Evolutionary conservation across 2,888 invertebrate species (phyloP).

Genomic region (Listrodromus nycthemerus): DNA sequence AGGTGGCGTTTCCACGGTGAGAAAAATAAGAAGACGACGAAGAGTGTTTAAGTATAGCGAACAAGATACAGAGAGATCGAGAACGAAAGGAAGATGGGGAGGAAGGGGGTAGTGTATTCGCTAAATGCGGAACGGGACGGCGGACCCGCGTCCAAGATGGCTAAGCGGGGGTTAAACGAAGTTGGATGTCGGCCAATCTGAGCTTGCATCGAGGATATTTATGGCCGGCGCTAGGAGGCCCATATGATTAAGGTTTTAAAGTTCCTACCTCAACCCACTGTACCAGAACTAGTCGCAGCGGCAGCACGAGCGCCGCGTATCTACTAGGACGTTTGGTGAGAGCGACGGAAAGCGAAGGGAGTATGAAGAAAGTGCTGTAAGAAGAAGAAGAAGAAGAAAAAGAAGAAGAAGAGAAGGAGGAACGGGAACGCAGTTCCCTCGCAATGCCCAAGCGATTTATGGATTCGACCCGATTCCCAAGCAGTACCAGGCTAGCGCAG

Average conservation of each 20-base stretch:
- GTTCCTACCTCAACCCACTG: slow-evolving; percentile 68
- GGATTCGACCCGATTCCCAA: slow-evolving; percentile 68
- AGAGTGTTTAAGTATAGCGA: slow-evolving; percentile 1
- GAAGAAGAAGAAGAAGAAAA: slow-evolving; percentile 41
- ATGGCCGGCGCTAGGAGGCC: slow-evolving; percentile 77
- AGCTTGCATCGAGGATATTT: slow-evolving; percentile 77
- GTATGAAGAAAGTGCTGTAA: slow-evolving; percentile 27
- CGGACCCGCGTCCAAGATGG: slow-evolving; percentile 68
- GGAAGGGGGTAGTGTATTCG: slow-evolving; percentile 43
- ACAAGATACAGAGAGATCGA: slow-evolving; percentile 38
- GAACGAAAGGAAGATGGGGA: slow-evolving; percentile 17
- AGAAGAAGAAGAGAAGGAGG: slow-evolving; percentile 35
- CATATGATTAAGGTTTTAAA: slow-evolving; percentile 78
- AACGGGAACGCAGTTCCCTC: slow-evolving; percentile 37
- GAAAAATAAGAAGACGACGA: slow-evolving; percentile 2
- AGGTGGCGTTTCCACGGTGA: slow-evolving; percentile 2
- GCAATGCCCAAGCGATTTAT: slow-evolving; percentile 65
- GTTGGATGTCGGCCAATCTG: slow-evolving; percentile 76
- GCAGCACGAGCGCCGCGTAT: slow-evolving; percentile 28
- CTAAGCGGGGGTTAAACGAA: slow-evolving; percentile 76
- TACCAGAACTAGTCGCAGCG: slow-evolving; percentile 42
- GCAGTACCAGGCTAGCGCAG: slow-evolving; percentile 38
- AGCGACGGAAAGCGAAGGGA: slow-evolving; percentile 43
- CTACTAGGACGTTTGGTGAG: slow-evolving; percentile 40
- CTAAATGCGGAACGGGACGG: slow-evolving; percentile 71